A percentile compares a stretch with the other conserved stretches of the same genome.
These are phyloP conservation scores for Papilio gigon DNA, from an alignment of 2,888 invertebrate genomes.

Conservation along the genomic window DNA sequence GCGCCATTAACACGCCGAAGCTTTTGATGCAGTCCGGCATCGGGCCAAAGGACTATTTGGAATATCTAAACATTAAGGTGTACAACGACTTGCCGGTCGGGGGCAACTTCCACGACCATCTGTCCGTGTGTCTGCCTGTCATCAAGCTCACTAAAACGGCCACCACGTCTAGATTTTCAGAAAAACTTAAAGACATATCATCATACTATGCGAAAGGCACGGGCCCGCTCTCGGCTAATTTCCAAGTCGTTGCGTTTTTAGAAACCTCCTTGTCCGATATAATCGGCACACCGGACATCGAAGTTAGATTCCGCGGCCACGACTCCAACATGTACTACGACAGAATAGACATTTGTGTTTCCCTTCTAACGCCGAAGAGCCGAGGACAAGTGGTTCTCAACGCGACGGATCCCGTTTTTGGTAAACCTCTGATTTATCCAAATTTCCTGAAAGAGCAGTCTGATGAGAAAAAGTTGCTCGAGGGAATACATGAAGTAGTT, in stretches of 20 bases:
- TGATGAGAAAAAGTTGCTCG: constrained; percentile 70
- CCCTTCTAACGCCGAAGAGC: constrained; percentile 74
- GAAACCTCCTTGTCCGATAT: constrained; percentile 72
- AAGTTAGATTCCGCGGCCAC: constrained; percentile 74
- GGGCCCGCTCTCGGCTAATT: constrained; percentile 75
- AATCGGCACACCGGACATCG: constrained; percentile 71
- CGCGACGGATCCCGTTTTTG: constrained; percentile 67
- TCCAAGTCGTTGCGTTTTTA: constrained; percentile 72
- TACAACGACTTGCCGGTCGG: constrained; percentile 71
- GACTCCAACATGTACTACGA: constrained; percentile 78
- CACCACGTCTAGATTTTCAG: constrained; percentile 65
- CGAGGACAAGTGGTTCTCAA: constrained; percentile 73
- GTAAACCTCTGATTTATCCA: constrained; percentile 73
- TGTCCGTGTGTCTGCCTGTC: constrained; percentile 74
- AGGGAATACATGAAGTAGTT: constrained; percentile 72
- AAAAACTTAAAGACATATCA: constrained; percentile 73
- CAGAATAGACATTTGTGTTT: constrained; percentile 71
- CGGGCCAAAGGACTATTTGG: constrained; percentile 74
- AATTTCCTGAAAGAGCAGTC: constrained; percentile 69
- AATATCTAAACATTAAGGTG: constrained; percentile 69
- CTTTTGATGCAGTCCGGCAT: constrained; percentile 76
- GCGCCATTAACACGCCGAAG: constrained; percentile 74
- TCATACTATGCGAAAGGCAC: constrained; percentile 69
- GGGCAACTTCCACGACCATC: constrained; percentile 75
- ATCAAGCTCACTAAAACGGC: constrained; percentile 68